A percentile compares a stretch with the other conserved stretches of the same genome.
Evolutionary conservation across 2,113 vertebrate genomes (phyloP).

Genomic region (Dicrurus megarhynchus): DNA sequence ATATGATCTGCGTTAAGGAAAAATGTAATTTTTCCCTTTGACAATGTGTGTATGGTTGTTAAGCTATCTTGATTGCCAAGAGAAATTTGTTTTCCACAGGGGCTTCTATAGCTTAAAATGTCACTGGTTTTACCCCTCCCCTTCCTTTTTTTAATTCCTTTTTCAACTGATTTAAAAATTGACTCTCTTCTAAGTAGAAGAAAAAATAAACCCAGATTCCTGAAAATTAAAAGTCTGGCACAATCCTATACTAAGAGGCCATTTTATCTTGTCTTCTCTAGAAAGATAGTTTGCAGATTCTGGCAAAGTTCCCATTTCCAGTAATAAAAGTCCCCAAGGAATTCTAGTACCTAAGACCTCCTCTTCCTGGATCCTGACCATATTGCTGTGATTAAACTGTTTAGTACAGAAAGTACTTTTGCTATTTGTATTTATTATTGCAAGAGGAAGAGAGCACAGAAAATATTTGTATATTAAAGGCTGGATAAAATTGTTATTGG

Average conservation of each 20-base stretch:
- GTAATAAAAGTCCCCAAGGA: conserved; percentile 50
- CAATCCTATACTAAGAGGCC: conserved; percentile 25
- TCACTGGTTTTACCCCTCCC: background rate
- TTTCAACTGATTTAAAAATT: conserved; percentile 68
- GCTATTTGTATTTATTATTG: background rate
- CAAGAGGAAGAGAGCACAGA: background rate
- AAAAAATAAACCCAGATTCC: conserved; percentile 27
- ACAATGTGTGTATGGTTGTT: conserved; percentile 73
- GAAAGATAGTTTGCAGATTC: conserved; percentile 19
- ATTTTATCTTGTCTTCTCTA: conserved; percentile 68
- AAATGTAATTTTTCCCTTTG: conserved; percentile 75
- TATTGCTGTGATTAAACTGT: conserved; percentile 21
- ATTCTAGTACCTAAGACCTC: conserved; percentile 24
- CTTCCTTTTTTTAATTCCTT: background rate
- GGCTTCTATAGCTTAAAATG: conserved; percentile 61
- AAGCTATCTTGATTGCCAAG: conserved; percentile 75
- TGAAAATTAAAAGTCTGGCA: conserved; percentile 72
- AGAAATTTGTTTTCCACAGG: conserved; percentile 65
- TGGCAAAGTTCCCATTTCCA: conserved; percentile 61
- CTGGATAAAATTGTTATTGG: background rate
- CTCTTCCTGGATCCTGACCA: conserved; percentile 34
- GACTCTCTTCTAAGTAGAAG: background rate
- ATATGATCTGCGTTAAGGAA: conserved; percentile 66
- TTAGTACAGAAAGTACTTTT: background rate
- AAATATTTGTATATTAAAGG: background rate